These are phyloP conservation scores for Amyelois transitella DNA, from an alignment of 1,140 invertebrate genomes.

Conservation along the genomic window DNA sequence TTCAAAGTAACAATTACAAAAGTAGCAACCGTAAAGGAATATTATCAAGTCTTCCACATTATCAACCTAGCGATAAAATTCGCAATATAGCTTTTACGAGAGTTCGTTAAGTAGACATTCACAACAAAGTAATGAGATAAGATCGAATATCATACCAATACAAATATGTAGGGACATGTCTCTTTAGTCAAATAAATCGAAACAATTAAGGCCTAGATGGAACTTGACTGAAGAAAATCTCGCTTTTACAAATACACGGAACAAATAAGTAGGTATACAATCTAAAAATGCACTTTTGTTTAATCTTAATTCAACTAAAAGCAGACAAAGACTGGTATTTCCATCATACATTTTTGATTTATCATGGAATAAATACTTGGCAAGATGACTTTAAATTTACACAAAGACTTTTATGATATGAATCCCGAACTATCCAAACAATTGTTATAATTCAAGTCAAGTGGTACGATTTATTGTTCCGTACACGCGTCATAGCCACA, in stretches of 20 bases:
- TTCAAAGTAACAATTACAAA: slow-evolving; percentile 1
- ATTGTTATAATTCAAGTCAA: neutral
- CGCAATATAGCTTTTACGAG: slow-evolving; percentile 7
- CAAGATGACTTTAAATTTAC: too few species aligned
- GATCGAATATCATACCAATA: neutral
- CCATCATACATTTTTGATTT: too few species aligned
- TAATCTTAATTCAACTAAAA: too few species aligned
- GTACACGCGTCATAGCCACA: neutral
- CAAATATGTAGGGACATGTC: too few species aligned
- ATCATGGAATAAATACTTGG: too few species aligned
- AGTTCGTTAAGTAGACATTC: neutral
- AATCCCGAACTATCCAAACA: neutral
- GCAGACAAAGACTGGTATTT: too few species aligned
- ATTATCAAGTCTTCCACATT: neutral
- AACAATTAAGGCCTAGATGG: too few species aligned
- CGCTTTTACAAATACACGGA: too few species aligned
- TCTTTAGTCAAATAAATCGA: too few species aligned
- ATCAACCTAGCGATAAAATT: slow-evolving; percentile 12
- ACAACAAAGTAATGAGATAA: neutral
- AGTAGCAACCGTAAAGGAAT: neutral
- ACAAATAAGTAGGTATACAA: too few species aligned
- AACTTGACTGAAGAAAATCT: too few species aligned
- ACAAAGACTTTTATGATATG: neutral
- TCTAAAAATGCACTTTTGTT: too few species aligned
- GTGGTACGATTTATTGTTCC: neutral